Evolutionary conservation across 2,797 vertebrate species (phyloP).

Genomic region (Peromyscus aztecus): DNA sequence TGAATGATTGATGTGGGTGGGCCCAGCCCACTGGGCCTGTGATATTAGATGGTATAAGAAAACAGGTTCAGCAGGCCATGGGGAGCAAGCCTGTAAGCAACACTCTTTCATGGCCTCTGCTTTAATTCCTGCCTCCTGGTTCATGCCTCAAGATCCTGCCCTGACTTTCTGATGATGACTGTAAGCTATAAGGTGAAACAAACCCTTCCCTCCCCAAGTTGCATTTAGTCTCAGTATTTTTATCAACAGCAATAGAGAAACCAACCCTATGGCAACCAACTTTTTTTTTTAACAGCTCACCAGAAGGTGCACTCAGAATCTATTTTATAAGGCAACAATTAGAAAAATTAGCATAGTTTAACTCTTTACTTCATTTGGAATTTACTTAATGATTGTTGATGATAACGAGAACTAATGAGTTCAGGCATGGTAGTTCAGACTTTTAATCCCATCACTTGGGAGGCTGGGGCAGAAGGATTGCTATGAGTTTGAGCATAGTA

Average conservation of each 20-base stretch:
- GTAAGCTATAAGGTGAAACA: neutral
- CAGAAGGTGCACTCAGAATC: neutral
- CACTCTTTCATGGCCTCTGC: neutral
- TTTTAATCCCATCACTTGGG: neutral
- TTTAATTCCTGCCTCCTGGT: neutral
- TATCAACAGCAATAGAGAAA: neutral
- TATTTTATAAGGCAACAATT: neutral
- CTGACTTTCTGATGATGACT: neutral
- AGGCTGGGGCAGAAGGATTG: neutral
- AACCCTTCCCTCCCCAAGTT: neutral
- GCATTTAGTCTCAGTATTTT: neutral
- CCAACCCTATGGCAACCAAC: neutral
- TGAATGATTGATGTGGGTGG: neutral
- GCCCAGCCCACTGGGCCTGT: neutral
- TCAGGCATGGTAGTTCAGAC: neutral
- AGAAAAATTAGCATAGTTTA: neutral
- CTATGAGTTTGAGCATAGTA: neutral
- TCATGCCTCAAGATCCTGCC: neutral
- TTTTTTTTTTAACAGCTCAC: neutral
- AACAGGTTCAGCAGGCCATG: neutral
- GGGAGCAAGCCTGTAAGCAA: neutral
- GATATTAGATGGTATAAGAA: neutral
- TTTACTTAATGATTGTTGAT: slow-evolving; percentile 14
- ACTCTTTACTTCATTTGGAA: slow-evolving; percentile 12
- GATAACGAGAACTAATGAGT: slow-evolving; percentile 8